Conservation (phyloP, 1,140 invertebrate species). For the Drosophila novamexicana region DNA sequence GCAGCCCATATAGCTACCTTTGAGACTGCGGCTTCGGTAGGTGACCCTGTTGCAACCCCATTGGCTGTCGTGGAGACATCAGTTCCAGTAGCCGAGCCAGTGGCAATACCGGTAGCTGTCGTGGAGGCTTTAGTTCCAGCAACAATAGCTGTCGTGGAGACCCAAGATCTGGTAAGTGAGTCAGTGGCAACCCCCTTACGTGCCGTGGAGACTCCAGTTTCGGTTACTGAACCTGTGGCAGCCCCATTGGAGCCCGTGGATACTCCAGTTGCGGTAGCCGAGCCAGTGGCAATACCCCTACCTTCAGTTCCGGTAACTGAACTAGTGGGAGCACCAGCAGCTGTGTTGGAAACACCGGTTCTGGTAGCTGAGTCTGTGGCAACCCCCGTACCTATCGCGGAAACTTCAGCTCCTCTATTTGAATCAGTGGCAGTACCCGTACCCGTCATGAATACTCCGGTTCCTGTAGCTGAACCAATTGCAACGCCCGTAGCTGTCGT, state of each 20-base stretch:
- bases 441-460: not conserved
- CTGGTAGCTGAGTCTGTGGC: not conserved
- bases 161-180: not conserved
- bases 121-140: not conserved
- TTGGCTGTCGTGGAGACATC: not conserved
- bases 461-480: not conserved
- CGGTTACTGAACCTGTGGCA: not conserved
- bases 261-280: not conserved
- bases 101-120: not conserved
- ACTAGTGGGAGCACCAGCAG: not conserved
- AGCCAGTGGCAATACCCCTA: not conserved
- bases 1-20: not conserved
- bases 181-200: not conserved
- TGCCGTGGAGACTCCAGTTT: not conserved
- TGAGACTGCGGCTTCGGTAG: not conserved
- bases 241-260: too few relatives aligned
- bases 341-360: not conserved
- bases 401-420: not conserved
- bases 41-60: not conserved
- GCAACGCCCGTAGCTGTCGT: not conserved
- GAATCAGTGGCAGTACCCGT: not conserved
- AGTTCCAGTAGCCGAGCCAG: not conserved
- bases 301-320: not conserved
- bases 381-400: not conserved
- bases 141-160: not conserved